Evolutionary conservation across 1,140 invertebrate species (phyloP), one percentile per base, ranked within the genome.

Genomic region (Seison nebaliae): DNA sequence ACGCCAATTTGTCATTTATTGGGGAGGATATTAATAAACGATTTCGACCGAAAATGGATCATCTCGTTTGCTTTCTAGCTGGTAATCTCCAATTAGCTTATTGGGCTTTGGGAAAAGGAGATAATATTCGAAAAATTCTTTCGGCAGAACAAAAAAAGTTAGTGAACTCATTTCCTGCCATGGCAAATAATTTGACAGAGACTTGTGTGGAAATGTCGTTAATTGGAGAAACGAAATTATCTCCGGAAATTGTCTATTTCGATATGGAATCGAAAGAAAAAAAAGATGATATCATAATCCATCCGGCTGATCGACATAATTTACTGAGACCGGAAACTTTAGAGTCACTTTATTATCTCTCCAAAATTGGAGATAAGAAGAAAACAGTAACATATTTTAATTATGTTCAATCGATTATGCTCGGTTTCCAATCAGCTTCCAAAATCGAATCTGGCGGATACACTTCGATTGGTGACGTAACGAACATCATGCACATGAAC

Each of bases 341-440:
- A 46, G 88, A 96, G 61, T 80, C 78, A 31, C 91, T 93, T 61
- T 93, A 93, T 60, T 71, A 86, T 47, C 67, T 94, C 65, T 96
- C 83, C 77, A 65, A 84, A 38, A 59, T 91, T 15, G 96, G 88
- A 17, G 81, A 88, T 52, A 76, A 96, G 51, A 39, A 39, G 18
- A 39, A 39, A 14, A n/a, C n/a, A n/a, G 72, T 72, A 37, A 88
- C 81, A 53, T 94, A 94, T 55, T 65, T 84, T 43, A 80, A 94
- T 41, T 94, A 86, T 84, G 84, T 76, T 3, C 96, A 86, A 86
- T 78, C 91, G 51, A 80, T 76, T 26, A 75, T 79, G 67, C 79
- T 34, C 34, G n/a, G 29, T 4, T 60, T 98, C 39, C 81, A 96
- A 57, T 83, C 76, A 54, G 66, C 91, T 57, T 94, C 84, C 53